Conservation (phyloP, 2,888 invertebrate species). For the Anorthoa munda region DNA sequence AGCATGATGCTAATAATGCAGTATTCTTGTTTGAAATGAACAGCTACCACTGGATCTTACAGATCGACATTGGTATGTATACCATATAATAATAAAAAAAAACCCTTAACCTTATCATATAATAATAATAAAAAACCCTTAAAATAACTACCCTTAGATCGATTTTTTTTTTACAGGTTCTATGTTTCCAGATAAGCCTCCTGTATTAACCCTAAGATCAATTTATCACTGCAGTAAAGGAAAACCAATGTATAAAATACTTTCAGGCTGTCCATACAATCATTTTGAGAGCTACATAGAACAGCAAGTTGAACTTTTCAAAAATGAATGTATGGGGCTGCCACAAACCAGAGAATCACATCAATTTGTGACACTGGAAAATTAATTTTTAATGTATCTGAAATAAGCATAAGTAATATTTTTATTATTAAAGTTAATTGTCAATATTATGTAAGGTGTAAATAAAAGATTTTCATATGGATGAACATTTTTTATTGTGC, state of each 20-base stretch:
- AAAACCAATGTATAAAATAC: constrained; percentile 84
- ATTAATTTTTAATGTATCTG: constrained; percentile 59
- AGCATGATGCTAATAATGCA: constrained; percentile 88
- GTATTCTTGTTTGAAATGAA: constrained; percentile 92
- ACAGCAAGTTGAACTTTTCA: constrained; percentile 88
- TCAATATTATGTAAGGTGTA: constrained; percentile 10
- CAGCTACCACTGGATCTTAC: constrained; percentile 92
- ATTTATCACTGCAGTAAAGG: constrained; percentile 90
- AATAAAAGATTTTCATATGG: constrained; percentile 52
- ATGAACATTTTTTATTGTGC: constrained; percentile 48
- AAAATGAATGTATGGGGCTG: constrained; percentile 85
- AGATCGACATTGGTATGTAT: constrained; percentile 88
- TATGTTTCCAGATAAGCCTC: constrained; percentile 91
- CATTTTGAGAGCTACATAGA: constrained; percentile 88
- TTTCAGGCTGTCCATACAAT: constrained; percentile 84
- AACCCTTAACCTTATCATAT: no score
- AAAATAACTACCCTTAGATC: not conserved
- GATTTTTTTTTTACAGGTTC: constrained; percentile 73
- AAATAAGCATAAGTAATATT: not conserved
- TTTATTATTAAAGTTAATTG: not conserved
- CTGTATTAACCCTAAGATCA: constrained; percentile 89
- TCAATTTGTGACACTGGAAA: constrained; percentile 79
- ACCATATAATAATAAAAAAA: no score
- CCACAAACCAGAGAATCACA: constrained; percentile 71
- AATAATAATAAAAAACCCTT: no score